phyloP scores from a whole-genome alignment of 2,888 invertebrate species.

The Drosophila putrida region DNA sequence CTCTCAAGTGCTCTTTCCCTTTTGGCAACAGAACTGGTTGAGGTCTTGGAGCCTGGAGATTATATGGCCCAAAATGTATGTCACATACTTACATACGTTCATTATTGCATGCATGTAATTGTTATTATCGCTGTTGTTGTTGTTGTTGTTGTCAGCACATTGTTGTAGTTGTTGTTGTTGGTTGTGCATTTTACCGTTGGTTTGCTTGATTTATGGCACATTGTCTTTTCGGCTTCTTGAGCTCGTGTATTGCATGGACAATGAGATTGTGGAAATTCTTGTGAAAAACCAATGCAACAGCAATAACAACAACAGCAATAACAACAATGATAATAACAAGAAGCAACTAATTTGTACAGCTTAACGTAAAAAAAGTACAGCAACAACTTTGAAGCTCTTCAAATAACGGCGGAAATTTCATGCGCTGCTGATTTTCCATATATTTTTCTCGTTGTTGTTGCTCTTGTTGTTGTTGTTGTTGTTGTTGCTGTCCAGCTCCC shows the following conservation, averaged over 20 bases:
- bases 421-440: slow-evolving; percentile 61
- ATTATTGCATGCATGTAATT: slow-evolving; percentile 41
- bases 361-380: slow-evolving; percentile 8
- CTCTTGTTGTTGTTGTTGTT: slow-evolving; percentile 16
- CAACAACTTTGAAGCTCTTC: slow-evolving; percentile 10
- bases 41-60: slow-evolving; percentile 29
- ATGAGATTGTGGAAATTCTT: slow-evolving; percentile 61
- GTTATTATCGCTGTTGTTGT: slow-evolving; percentile 16
- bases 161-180: slow-evolving; percentile 22
- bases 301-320: slow-evolving; percentile 6
- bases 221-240: slow-evolving; percentile 44
- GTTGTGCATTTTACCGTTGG: slow-evolving; percentile 54
- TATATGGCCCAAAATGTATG: slow-evolving; percentile 34
- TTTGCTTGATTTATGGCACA: slow-evolving; percentile 50
- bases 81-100: slow-evolving; percentile 19
- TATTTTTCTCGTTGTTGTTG: slow-evolving; percentile 15
- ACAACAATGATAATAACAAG: slow-evolving; percentile 1
- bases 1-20: slow-evolving; percentile 8
- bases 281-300: slow-evolving; percentile 40
- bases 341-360: slow-evolving; percentile 31
- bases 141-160: slow-evolving; percentile 6
- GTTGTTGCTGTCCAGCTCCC: slow-evolving; percentile 41
- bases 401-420: slow-evolving; percentile 71
- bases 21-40: slow-evolving; percentile 29
- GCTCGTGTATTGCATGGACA: slow-evolving; percentile 53